Conservation (phyloP, 2,797 vertebrate genomes). For the Acanthopagrus latus region DNA sequence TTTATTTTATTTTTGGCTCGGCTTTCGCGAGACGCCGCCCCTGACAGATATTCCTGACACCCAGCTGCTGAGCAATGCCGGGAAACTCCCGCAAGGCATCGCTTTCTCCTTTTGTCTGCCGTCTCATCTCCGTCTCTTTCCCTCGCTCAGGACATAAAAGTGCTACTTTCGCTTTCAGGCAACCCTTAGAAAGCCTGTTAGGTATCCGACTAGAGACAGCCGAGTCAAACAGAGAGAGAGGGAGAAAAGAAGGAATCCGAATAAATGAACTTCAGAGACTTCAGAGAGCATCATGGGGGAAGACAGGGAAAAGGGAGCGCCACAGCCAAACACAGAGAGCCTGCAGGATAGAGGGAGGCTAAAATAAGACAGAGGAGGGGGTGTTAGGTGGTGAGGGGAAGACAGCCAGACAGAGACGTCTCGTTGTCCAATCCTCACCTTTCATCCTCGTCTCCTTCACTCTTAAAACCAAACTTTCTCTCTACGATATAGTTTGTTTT, state of each 20-base stretch:
- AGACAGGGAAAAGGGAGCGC: constrained; percentile 36
- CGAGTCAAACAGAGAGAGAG: constrained; percentile 58
- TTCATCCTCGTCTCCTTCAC: constrained; percentile 30
- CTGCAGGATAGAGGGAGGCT: constrained; percentile 58
- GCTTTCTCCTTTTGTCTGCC: constrained; percentile 55
- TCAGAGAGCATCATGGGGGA: constrained; percentile 44
- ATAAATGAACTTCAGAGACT: constrained; percentile 75
- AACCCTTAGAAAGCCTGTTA: constrained; percentile 71
- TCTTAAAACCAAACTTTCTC: constrained; percentile 13
- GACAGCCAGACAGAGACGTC: constrained; percentile 52
- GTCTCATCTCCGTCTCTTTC: constrained; percentile 62
- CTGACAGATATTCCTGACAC: constrained; percentile 40
- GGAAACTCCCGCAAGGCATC: constrained; percentile 65
- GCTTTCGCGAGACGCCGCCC: constrained; percentile 31
- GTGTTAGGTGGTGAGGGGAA: constrained; percentile 45
- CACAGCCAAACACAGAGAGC: constrained; percentile 44
- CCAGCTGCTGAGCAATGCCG: constrained; percentile 44
- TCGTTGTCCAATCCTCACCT: constrained; percentile 56
- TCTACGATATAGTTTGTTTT: constrained; percentile 9
- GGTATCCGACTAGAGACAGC: constrained; percentile 69
- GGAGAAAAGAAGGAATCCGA: constrained; percentile 46
- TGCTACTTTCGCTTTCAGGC: constrained; percentile 59
- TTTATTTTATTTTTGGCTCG: constrained; percentile 27
- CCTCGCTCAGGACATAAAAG: constrained; percentile 59
- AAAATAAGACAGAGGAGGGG: constrained; percentile 63